Percentiles rank a stretch among this genome's conserved stretches.
These are phyloP conservation scores for Polypedilum vanderplanki DNA, from an alignment of 1,140 invertebrate species.

Conservation along the genomic window DNA sequence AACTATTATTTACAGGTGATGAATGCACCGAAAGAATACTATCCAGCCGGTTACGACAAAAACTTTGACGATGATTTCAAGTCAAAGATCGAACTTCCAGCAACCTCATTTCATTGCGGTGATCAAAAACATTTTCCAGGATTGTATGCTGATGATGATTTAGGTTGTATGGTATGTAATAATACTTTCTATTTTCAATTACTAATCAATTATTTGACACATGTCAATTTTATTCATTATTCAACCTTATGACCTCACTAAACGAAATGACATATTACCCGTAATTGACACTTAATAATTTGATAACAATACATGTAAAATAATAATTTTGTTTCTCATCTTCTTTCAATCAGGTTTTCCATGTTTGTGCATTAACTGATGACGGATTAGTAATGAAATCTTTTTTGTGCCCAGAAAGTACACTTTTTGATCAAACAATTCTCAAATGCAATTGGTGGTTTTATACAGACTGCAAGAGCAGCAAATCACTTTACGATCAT, in stretches of 20 bases:
- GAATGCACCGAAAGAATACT: conserved; percentile 82
- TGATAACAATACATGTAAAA: no score
- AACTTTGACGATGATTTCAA: conserved; percentile 82
- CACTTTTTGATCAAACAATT: conserved; percentile 80
- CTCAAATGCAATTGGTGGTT: conserved; percentile 90
- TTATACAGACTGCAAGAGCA: conserved; percentile 79
- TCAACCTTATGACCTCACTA: no score
- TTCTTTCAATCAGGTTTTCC: conserved; percentile 61
- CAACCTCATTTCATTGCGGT: conserved; percentile 80
- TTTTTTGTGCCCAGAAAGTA: conserved; percentile 81
- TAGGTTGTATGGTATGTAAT: conserved; percentile 76
- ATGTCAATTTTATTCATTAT: not conserved
- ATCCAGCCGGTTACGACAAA: conserved; percentile 77
- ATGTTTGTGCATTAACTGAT: conserved; percentile 81
- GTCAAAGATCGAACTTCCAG: conserved; percentile 72
- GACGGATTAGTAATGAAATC: conserved; percentile 82
- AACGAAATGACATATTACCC: no score
- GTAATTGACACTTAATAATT: no score
- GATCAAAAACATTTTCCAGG: conserved; percentile 86
- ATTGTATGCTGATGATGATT: conserved; percentile 78
- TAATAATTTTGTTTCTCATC: not conserved
- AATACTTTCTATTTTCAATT: conserved; percentile 9
- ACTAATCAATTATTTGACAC: not conserved
- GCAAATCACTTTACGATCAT: conserved; percentile 71
- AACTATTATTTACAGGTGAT: conserved; percentile 54